A percentile compares a stretch with the other conserved stretches of the same genome.
Conservation (phyloP, 2,113 vertebrate species). For the Tricholaema leucomelas region DNA sequence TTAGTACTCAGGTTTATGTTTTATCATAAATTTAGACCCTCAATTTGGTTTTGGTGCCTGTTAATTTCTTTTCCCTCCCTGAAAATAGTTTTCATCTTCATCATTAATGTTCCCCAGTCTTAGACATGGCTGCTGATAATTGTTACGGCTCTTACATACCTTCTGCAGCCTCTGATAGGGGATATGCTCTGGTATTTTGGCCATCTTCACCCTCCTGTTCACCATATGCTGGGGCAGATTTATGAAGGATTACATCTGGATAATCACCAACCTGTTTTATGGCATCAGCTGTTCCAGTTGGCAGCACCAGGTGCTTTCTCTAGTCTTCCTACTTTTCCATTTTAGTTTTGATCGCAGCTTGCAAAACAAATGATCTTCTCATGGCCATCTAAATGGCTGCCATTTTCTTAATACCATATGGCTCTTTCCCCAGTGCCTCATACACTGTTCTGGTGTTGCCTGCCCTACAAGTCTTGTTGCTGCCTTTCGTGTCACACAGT, state of each 20-base stretch:
- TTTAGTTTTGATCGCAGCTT: conserved; percentile 19
- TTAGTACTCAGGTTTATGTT: not conserved
- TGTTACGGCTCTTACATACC: not conserved
- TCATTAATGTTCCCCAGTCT: not conserved
- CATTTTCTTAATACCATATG: not conserved
- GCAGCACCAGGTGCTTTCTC: conserved; percentile 35
- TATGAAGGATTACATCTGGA: conserved; percentile 17
- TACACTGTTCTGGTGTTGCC: not conserved
- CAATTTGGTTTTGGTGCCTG: not conserved
- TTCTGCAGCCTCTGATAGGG: not conserved
- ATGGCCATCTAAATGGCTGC: not conserved
- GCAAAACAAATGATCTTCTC: conserved; percentile 10
- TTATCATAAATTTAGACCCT: not conserved
- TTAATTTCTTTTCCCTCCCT: not conserved
- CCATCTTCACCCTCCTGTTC: not conserved
- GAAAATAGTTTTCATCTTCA: not conserved
- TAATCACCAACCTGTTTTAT: conserved; percentile 43
- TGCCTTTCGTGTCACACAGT: not conserved
- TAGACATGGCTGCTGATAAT: not conserved
- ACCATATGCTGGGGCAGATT: conserved; percentile 27
- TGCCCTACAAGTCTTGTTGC: not conserved
- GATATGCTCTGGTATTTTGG: not conserved
- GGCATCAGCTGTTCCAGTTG: conserved; percentile 30
- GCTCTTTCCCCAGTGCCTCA: not conserved
- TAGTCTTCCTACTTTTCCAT: not conserved